Conservation (phyloP, 2,797 vertebrate genomes). For the Eulemur mongoz region DNA sequence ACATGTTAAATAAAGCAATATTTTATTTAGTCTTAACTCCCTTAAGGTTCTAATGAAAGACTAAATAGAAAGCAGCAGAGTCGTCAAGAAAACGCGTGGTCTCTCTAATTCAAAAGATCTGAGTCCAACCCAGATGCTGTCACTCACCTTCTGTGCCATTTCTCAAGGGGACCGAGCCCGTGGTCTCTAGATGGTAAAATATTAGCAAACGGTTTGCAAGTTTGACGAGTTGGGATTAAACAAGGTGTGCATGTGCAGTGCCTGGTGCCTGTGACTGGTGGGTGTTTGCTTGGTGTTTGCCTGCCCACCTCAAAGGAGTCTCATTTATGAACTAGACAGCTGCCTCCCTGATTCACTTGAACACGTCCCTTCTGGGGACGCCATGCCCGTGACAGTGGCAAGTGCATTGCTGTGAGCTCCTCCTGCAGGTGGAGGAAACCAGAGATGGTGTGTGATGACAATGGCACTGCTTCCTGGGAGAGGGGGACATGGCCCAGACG, state of each 20-base stretch:
- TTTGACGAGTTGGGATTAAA: background rate
- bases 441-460: rapidly evolving
- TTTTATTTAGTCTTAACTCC: background rate
- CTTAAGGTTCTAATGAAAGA: background rate
- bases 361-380: rapidly evolving
- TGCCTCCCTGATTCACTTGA: rapidly evolving
- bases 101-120: too few species aligned
- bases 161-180: rapidly evolving
- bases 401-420: rapidly evolving
- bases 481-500: background rate
- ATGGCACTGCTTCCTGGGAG: rapidly evolving
- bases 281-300: too few species aligned
- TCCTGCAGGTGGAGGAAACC: rapidly evolving
- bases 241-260: rapidly evolving
- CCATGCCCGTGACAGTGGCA: rapidly evolving
- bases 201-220: background rate
- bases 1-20: background rate
- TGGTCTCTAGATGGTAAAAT: background rate
- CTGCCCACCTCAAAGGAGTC: background rate
- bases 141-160: background rate
- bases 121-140: too few species aligned
- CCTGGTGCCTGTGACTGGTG: background rate
- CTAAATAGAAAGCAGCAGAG: background rate
- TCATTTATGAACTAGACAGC: background rate
- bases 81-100: background rate